Conservation (phyloP, 2,888 invertebrate species). For the Heliconius hortense region DNA sequence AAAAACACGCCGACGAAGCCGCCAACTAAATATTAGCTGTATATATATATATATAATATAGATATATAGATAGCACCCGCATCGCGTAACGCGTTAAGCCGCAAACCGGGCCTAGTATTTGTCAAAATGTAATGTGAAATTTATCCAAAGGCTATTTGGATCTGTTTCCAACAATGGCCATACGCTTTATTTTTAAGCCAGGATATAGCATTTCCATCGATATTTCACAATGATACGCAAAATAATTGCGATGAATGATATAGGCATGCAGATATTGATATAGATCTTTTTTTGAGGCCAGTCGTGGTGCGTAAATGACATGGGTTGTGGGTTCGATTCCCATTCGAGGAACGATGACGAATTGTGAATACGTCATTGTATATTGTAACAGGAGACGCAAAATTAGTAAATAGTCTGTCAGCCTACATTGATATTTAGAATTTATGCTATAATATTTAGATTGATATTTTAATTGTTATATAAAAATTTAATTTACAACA, state of each 20-base stretch:
- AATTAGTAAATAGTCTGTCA: too few relatives aligned
- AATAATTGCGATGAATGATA: slow-evolving; percentile 18
- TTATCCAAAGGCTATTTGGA: slow-evolving; percentile 39
- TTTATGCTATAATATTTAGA: too few relatives aligned
- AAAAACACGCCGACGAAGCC: background rate
- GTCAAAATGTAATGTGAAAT: slow-evolving; percentile 52
- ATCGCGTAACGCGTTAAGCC: slow-evolving; percentile 49
- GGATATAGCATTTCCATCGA: slow-evolving; percentile 23
- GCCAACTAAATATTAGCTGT: slow-evolving; percentile 17
- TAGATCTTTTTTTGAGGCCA: background rate
- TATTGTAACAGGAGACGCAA: too few relatives aligned
- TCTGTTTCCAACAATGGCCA: slow-evolving; percentile 33
- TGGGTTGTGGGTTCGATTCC: background rate
- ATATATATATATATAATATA: too few relatives aligned
- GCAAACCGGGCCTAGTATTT: slow-evolving; percentile 51
- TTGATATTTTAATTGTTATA: too few relatives aligned
- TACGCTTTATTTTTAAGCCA: slow-evolving; percentile 28
- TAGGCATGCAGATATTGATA: background rate
- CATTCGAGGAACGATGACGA: background rate
- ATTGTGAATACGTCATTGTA: too few relatives aligned
- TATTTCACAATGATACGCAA: slow-evolving; percentile 17
- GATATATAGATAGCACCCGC: slow-evolving; percentile 48
- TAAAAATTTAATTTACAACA: too few relatives aligned
- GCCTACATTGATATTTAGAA: too few relatives aligned
- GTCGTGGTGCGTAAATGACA: too few relatives aligned